phyloP scores from a whole-genome alignment of 2,888 invertebrate genomes.

The Uropetala carovei region DNA sequence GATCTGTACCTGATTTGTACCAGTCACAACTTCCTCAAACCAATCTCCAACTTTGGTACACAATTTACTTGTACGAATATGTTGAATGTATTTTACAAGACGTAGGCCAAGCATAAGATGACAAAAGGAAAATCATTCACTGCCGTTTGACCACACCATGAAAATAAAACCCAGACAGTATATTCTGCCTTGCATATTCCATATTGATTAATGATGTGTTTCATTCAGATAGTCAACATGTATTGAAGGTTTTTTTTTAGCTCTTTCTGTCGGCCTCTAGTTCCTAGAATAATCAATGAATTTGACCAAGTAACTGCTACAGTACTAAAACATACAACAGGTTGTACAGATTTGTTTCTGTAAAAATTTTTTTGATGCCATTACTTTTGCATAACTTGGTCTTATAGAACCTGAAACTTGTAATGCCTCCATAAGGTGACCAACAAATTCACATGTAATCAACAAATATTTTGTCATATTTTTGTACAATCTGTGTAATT shows the following conservation, averaged over 20 bases:
- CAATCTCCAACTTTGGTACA: slow-evolving; percentile 61
- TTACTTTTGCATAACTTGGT: slow-evolving; percentile 38
- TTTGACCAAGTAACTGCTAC: slow-evolving; percentile 7
- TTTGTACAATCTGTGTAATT: slow-evolving; percentile 63
- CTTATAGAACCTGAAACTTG: slow-evolving; percentile 38
- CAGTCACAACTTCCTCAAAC: slow-evolving; percentile 64
- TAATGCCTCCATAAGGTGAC: slow-evolving; percentile 43
- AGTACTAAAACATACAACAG: slow-evolving; percentile 29
- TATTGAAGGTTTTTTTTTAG: slow-evolving; percentile 56
- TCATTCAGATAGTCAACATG: slow-evolving; percentile 51
- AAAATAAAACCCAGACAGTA: slow-evolving; percentile 8
- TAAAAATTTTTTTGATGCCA: slow-evolving; percentile 15
- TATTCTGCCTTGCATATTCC: slow-evolving; percentile 7
- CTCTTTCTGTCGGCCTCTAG: slow-evolving; percentile 58
- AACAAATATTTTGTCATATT: slow-evolving; percentile 63
- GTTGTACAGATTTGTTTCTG: slow-evolving; percentile 39
- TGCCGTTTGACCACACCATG: slow-evolving; percentile 62
- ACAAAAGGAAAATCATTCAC: slow-evolving; percentile 61
- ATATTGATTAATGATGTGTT: slow-evolving; percentile 39
- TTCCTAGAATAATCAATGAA: slow-evolving; percentile 49
- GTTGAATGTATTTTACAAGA: slow-evolving; percentile 60
- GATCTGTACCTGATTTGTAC: slow-evolving; percentile 63
- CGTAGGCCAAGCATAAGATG: slow-evolving; percentile 62
- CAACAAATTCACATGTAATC: slow-evolving; percentile 57
- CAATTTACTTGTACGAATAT: slow-evolving; percentile 58